Conservation (phyloP, 1,140 invertebrate species). For the Drosophila pectinifera region DNA sequence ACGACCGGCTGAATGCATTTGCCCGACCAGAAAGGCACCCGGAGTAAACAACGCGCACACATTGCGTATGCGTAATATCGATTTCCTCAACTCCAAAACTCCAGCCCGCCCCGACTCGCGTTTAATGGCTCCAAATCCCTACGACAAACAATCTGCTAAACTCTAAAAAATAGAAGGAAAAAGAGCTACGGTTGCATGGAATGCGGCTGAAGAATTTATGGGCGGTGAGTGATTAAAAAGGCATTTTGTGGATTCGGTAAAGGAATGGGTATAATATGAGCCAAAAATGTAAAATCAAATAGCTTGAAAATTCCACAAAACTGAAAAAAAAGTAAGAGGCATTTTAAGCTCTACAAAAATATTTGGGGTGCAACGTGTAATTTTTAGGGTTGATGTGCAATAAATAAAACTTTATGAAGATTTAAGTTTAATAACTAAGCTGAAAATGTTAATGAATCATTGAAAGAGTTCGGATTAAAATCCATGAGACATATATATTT, state of each 20-base stretch:
- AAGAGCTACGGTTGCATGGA: slow-evolving; percentile 14
- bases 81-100: slow-evolving; percentile 27
- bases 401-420: no score
- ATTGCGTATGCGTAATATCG: slow-evolving; percentile 51
- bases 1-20: slow-evolving; percentile 57
- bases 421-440: no score
- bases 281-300: slow-evolving; percentile 19
- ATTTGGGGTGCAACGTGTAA: neutral
- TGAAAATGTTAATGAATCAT: no score
- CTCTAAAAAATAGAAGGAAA: neutral
- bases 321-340: neutral
- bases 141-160: slow-evolving; percentile 37
- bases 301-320: slow-evolving; percentile 18
- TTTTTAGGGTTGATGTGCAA: neutral
- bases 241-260: slow-evolving; percentile 5
- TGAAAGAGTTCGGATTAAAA: no score
- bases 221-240: slow-evolving; percentile 31
- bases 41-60: slow-evolving; percentile 19
- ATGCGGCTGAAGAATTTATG: slow-evolving; percentile 37
- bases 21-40: slow-evolving; percentile 33
- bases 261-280: slow-evolving; percentile 9
- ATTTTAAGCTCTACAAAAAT: slow-evolving; percentile 3
- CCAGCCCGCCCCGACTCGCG: neutral
- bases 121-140: slow-evolving; percentile 19
- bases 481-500: no score